Percentiles rank a stretch among this genome's conserved stretches.
These are phyloP conservation scores for Sinohyriopsis cumingii DNA, from an alignment of 2,888 invertebrate species.

Conservation along the genomic window DNA sequence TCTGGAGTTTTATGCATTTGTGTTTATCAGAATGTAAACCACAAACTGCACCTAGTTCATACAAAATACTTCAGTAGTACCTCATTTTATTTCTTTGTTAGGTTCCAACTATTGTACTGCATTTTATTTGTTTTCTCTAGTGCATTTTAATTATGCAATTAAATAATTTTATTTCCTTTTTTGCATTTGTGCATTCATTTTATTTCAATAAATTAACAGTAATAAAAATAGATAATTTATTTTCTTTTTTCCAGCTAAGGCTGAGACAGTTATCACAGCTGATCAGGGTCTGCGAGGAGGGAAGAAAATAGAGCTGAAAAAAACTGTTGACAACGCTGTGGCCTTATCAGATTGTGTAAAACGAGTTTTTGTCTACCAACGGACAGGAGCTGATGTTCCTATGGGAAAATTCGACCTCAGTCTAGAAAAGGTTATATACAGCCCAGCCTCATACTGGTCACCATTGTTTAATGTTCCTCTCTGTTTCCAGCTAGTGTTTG, in stretches of 20 bases:
- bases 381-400: conserved; percentile 69
- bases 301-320: conserved; percentile 71
- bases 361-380: conserved; percentile 71
- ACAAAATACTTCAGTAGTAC: too few relatives aligned
- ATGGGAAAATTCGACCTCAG: conserved; percentile 67
- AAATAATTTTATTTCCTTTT: too few relatives aligned
- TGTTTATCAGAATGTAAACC: too few relatives aligned
- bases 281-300: conserved; percentile 73
- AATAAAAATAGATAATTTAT: neutral
- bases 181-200: too few relatives aligned
- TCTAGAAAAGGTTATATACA: conserved; percentile 66
- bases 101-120: too few relatives aligned
- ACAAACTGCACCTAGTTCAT: too few relatives aligned
- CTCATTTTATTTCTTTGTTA: too few relatives aligned
- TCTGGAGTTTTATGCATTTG: too few relatives aligned
- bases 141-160: too few relatives aligned
- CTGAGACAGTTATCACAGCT: conserved; percentile 72
- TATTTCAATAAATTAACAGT: too few relatives aligned
- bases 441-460: neutral
- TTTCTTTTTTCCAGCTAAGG: conserved; percentile 67
- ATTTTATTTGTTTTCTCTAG: too few relatives aligned
- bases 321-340: conserved; percentile 72
- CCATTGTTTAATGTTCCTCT: neutral
- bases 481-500: neutral
- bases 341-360: conserved; percentile 69